Evolutionary conservation across 2,888 invertebrate species (phyloP), one percentile per base, ranked within the genome.

Genomic region (Orthosia incerta): DNA sequence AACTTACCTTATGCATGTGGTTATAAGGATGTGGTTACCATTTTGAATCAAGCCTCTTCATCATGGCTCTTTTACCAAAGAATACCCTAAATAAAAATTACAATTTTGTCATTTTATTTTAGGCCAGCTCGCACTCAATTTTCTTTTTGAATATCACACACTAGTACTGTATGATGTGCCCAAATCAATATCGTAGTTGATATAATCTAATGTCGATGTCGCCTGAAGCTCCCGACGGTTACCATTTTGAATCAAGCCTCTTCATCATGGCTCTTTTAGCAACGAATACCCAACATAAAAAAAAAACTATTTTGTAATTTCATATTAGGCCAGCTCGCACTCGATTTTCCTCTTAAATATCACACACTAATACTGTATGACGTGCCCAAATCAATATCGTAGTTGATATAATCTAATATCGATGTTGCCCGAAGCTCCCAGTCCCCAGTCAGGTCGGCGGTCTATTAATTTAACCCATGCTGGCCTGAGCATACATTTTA

Each of bases 401-500:
- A 57, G 63, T 60, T 63, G 59, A 63, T 79, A 39, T 39, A 79
- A 79, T 80, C 67, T 68, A 67, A 39, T 39, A 39, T 64, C 51
- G 20, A 50, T 65, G 51, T 53, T 12, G 26, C 48, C 45, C 39
- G 67, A 31, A 64, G 64, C 72, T 60, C 66, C 48, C 23, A 70
- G 20, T 62, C 45, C 15, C 9, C 4, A 2, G 50, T 39, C 23
- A 74, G 80, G 80, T 64, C 70, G 64, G 26, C 48, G 20, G 48
- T 48, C 74, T 60, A 67, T 75, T 74, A 60, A 67, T 65, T 70
- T 56, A 69, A 79, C 69, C 79, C 55, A 55, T 13, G n/a, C 39
- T 72, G 20, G 59, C 66, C 79, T 59, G 31, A 16, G 15, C 18
- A 60, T 51, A 72, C 66, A 46, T 48, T 78, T 59, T 64, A 80